phyloP scores from a whole-genome alignment of 1,140 invertebrate species.

The Drosophila suzukii region DNA sequence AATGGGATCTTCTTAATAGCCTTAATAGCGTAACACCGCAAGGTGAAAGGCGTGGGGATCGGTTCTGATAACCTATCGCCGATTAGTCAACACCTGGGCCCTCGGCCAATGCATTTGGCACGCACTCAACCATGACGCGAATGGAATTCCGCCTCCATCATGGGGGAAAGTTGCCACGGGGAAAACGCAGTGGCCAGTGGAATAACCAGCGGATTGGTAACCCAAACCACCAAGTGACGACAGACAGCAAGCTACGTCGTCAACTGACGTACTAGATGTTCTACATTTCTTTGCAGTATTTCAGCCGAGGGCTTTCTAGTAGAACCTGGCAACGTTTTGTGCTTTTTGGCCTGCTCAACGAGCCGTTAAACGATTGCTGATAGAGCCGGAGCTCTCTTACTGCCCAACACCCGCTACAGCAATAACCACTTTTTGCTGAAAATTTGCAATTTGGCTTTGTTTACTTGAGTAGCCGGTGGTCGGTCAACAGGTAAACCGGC shows the following conservation, averaged over 20 bases:
- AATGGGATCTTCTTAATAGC: slow-evolving; percentile 10
- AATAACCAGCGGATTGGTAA: slow-evolving; percentile 33
- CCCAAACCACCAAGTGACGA: slow-evolving; percentile 35
- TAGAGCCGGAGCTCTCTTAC: slow-evolving; percentile 40
- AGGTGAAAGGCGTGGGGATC: slow-evolving; percentile 65
- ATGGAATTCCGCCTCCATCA: slow-evolving; percentile 31
- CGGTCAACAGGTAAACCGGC: slow-evolving; percentile 48
- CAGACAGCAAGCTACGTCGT: slow-evolving; percentile 10
- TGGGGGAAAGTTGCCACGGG: slow-evolving; percentile 54
- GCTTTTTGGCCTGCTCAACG: slow-evolving; percentile 64
- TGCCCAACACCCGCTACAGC: slow-evolving; percentile 41
- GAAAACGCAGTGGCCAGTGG: slow-evolving; percentile 38
- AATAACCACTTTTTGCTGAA: slow-evolving; percentile 47
- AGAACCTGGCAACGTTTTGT: slow-evolving; percentile 42
- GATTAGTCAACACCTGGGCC: slow-evolving; percentile 46
- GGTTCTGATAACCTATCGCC: slow-evolving; percentile 54
- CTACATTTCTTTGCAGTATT: slow-evolving; percentile 6
- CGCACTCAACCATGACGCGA: slow-evolving; percentile 34
- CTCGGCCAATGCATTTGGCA: slow-evolving; percentile 29
- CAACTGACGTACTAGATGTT: slow-evolving; percentile 39
- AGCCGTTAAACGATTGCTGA: slow-evolving; percentile 77
- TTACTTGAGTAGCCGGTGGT: slow-evolving; percentile 36
- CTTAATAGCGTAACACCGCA: slow-evolving; percentile 26
- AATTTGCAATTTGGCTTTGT: slow-evolving; percentile 75
- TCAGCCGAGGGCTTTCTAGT: slow-evolving; percentile 28